These are phyloP conservation scores for Brachionus rubens DNA, from an alignment of 1,140 invertebrate genomes.

Conservation along the genomic window DNA sequence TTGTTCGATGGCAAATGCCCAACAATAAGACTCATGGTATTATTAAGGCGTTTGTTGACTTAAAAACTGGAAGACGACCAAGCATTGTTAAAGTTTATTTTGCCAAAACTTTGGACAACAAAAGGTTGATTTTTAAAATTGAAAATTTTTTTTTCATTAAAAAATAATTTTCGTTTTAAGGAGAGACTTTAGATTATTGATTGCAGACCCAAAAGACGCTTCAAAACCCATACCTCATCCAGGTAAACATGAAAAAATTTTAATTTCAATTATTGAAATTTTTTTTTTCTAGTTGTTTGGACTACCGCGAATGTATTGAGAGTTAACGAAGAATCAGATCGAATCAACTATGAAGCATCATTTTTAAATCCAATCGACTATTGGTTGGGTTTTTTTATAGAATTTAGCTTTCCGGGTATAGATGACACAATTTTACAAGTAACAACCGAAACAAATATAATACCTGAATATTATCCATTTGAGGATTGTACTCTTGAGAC, in stretches of 20 bases:
- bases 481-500: constrained; percentile 50
- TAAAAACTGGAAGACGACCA: constrained; percentile 49
- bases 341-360: constrained; percentile 47
- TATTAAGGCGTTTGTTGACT: constrained; percentile 50
- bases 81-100: constrained; percentile 49
- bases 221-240: constrained; percentile 50
- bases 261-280: background rate
- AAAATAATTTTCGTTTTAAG: background rate
- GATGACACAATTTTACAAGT: constrained; percentile 51
- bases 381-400: constrained; percentile 53
- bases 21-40: constrained; percentile 41
- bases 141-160: background rate
- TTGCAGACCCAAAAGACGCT: constrained; percentile 50
- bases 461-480: constrained; percentile 53
- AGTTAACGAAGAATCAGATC: background rate
- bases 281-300: constrained; percentile 12
- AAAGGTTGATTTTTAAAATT: constrained; percentile 47
- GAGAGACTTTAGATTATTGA: constrained; percentile 52
- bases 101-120: constrained; percentile 50
- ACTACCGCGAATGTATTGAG: constrained; percentile 10
- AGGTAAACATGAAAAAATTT: constrained; percentile 1
- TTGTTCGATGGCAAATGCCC: constrained; percentile 19
- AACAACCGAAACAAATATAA: constrained; percentile 51
- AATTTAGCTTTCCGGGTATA: constrained; percentile 51
- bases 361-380: constrained; percentile 50